Evolutionary conservation across 2,113 vertebrate genomes (phyloP).

Genomic region (Tupaia tana): DNA sequence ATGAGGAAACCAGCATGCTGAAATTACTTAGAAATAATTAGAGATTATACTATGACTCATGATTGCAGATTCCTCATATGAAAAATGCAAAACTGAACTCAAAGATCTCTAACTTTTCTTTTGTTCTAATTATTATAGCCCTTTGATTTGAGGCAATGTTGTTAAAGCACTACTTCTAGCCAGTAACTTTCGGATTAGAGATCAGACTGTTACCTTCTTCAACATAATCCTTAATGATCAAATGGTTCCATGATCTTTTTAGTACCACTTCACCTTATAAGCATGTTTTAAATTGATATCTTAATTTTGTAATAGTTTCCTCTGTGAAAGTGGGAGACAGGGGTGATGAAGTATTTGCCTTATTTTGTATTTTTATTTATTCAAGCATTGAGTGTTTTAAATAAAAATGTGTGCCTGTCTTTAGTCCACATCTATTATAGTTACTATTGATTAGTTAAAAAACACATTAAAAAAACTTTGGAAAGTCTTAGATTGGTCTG

Average conservation of each 20-base stretch:
- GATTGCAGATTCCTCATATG: not conserved
- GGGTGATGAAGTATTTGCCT: not conserved
- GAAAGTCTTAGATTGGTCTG: not conserved
- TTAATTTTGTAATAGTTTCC: not conserved
- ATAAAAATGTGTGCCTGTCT: not conserved
- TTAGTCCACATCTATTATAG: not conserved
- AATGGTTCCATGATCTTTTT: not conserved
- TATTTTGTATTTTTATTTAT: not conserved
- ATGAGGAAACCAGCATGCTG: not conserved
- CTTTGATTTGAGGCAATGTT: not conserved
- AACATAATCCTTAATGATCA: not conserved
- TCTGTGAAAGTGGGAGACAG: not conserved
- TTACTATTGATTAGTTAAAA: not conserved
- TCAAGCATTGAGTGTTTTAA: not conserved
- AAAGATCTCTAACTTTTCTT: not conserved
- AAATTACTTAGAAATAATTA: conserved; percentile 18
- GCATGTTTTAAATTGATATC: not conserved
- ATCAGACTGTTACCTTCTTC: not conserved
- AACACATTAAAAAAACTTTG: not conserved
- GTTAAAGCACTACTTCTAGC: not conserved
- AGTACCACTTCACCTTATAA: not conserved
- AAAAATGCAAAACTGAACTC: not conserved
- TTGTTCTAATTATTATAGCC: not conserved
- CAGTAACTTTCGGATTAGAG: not conserved
- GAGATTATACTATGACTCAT: not conserved